Percentiles rank a stretch among this genome's conserved stretches.
Evolutionary conservation across 2,797 vertebrate species (phyloP).

Genomic region (Garrulus glandarius): DNA sequence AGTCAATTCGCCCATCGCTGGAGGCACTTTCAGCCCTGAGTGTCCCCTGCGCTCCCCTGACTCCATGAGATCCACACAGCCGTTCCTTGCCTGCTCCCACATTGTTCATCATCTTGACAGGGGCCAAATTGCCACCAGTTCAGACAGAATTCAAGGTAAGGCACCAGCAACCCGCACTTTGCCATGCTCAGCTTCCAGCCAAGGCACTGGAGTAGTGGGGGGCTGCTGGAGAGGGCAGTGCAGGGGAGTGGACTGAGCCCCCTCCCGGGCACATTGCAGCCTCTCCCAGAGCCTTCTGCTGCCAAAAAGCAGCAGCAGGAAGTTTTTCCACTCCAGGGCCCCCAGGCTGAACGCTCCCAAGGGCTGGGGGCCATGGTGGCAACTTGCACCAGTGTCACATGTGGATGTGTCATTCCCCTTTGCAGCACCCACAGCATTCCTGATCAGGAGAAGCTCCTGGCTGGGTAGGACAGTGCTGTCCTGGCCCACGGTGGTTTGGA

Average conservation of each 20-base stretch:
- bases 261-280: background rate
- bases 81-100: background rate
- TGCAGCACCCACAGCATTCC: background rate
- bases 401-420: background rate
- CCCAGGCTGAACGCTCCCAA: accelerated
- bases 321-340: background rate
- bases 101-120: background rate
- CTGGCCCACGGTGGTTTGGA: accelerated
- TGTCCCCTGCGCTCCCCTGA: background rate
- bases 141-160: slow-evolving; percentile 11
- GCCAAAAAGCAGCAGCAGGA: background rate
- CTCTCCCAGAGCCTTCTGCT: background rate
- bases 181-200: background rate
- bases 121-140: background rate
- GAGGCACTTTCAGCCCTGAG: background rate
- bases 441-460: background rate
- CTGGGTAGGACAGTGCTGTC: background rate
- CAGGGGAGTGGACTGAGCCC: background rate
- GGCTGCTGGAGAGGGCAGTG: background rate
- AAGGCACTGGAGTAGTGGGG: background rate
- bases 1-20: background rate
- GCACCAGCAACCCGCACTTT: background rate
- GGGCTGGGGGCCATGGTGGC: background rate
- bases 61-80: background rate
- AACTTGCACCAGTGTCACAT: background rate